A percentile compares a stretch with the other conserved stretches of the same genome.
phyloP scores from a whole-genome alignment of 92 coral and sea anemone genomes.

The Porites lobata region DNA sequence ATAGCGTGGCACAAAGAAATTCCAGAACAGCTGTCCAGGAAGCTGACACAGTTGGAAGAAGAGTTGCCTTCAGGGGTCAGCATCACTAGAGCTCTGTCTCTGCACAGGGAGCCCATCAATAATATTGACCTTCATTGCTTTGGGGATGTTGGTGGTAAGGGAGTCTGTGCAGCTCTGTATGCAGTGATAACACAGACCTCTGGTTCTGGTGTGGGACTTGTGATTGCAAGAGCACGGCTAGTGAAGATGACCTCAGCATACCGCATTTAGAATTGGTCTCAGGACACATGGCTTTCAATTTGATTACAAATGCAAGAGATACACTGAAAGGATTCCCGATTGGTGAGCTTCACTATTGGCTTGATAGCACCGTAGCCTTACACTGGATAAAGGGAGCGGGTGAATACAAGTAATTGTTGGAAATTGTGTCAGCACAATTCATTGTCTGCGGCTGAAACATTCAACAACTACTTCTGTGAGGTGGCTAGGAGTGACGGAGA shows the following conservation, averaged over 20 bases:
- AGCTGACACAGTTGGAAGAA: constrained; percentile 18
- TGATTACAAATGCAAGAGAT: constrained; percentile 17
- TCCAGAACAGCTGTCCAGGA: not conserved
- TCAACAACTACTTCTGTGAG: too few relatives aligned
- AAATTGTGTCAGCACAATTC: constrained; percentile 58
- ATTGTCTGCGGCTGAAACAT: not conserved
- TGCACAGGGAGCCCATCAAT: not conserved
- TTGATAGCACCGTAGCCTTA: constrained; percentile 55
- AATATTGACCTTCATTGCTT: constrained; percentile 36
- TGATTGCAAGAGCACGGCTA: constrained; percentile 45
- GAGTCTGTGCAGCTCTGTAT: constrained; percentile 12
- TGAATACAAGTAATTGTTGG: constrained; percentile 46
- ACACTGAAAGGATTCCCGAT: constrained; percentile 51
- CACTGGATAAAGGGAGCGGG: constrained; percentile 62
- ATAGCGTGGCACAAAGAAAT: too few relatives aligned
- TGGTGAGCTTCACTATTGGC: constrained; percentile 47
- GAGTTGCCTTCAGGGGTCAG: constrained; percentile 1
- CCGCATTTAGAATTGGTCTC: constrained; percentile 55
- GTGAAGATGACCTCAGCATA: constrained; percentile 51
- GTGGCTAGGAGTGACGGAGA: too few relatives aligned
- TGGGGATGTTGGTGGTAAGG: constrained; percentile 40
- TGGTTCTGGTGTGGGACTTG: constrained; percentile 22
- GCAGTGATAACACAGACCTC: constrained; percentile 36
- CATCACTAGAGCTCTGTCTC: constrained; percentile 7
- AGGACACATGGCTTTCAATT: constrained; percentile 55